A percentile compares a stretch with the other conserved stretches of the same genome.
Evolutionary conservation across 2,888 invertebrate species (phyloP).

Genomic region (Nomada goodeniana): DNA sequence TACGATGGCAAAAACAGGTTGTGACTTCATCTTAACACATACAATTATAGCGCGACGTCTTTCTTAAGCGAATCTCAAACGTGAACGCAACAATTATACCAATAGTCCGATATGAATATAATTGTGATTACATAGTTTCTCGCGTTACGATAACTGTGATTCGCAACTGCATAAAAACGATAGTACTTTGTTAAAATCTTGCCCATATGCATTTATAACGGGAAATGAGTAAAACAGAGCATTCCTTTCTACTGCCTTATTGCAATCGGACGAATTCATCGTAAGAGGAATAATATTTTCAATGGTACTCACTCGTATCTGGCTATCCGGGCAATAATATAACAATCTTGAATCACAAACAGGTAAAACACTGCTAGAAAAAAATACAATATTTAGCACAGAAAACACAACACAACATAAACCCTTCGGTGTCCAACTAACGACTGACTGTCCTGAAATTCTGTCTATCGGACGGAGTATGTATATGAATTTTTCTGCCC

Average conservation of each 20-base stretch:
- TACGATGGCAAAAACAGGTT: constrained; percentile 6
- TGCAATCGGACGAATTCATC: neutral
- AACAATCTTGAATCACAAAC: neutral
- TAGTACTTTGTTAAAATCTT: neutral
- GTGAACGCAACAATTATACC: constrained; percentile 5
- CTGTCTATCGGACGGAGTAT: neutral
- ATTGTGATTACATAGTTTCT: neutral
- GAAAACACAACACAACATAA: neutral
- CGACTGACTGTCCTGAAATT: constrained; percentile 22
- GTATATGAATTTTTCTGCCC: neutral
- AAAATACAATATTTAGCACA: constrained; percentile 12
- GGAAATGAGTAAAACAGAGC: constrained; percentile 18
- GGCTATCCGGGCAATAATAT: neutral
- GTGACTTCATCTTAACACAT: neutral
- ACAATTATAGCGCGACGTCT: neutral
- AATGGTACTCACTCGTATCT: constrained; percentile 22
- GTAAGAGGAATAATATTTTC: neutral
- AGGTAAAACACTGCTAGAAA: constrained; percentile 8
- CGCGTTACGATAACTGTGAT: neutral
- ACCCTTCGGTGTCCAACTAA: constrained; percentile 11
- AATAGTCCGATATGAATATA: neutral
- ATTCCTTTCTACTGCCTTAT: constrained; percentile 12
- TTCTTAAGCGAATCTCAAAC: neutral
- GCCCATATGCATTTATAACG: neutral
- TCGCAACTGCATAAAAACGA: neutral